Evolutionary conservation across 2,888 invertebrate genomes (phyloP).

Genomic region (Papilio elwesi): DNA sequence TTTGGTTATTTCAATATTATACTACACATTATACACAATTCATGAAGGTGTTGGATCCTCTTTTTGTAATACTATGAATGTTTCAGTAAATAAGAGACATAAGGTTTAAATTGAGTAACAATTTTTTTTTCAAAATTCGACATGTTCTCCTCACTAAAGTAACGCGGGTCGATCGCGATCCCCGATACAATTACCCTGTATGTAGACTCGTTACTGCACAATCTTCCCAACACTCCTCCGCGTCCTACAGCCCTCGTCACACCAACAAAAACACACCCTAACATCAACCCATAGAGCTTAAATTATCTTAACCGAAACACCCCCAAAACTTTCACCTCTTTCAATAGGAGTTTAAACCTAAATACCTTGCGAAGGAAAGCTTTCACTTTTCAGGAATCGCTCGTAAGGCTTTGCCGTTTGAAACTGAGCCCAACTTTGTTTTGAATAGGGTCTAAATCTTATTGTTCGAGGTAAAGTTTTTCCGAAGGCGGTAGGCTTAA

Average conservation of each 20-base stretch:
- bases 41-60: no score
- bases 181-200: constrained; percentile 82
- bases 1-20: no score
- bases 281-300: constrained; percentile 51
- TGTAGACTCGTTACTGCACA: constrained; percentile 80
- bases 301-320: constrained; percentile 50
- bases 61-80: neutral
- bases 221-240: constrained; percentile 74
- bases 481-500: constrained; percentile 79
- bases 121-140: constrained; percentile 51
- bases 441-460: constrained; percentile 57
- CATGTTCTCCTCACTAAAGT: constrained; percentile 57
- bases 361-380: constrained; percentile 82
- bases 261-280: constrained; percentile 57
- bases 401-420: constrained; percentile 52
- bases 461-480: constrained; percentile 56
- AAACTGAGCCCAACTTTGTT: constrained; percentile 58
- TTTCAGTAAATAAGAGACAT: constrained; percentile 24
- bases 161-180: constrained; percentile 72
- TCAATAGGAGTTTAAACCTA: constrained; percentile 83
- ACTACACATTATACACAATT: no score
- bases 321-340: constrained; percentile 83
- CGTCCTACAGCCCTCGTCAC: constrained; percentile 45
- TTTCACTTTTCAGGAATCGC: constrained; percentile 84
- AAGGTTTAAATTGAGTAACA: constrained; percentile 55